Evolutionary conservation across 1,140 invertebrate species (phyloP), one percentile per base, ranked within the genome.

Genomic region (Drosophila murphyi): DNA sequence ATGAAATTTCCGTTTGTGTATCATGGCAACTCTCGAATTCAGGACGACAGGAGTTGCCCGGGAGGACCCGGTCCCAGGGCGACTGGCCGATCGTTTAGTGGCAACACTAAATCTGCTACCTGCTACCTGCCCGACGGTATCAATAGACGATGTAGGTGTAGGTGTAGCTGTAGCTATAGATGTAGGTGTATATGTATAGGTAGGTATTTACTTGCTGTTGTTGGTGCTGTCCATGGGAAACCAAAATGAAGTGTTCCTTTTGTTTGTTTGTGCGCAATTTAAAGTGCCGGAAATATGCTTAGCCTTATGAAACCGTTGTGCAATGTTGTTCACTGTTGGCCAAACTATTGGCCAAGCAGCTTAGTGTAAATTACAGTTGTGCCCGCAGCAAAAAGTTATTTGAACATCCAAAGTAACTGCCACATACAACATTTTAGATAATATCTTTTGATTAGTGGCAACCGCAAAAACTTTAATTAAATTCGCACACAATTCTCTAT

Each of bases 401-500:
- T 72, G 60, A 55, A 31, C 64, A 45, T 20, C 12, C 45, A 65
- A 64, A 65, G 62, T 65, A 71, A 59, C 72, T 71, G 56, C 56
- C 59, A 57, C 67, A 63, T 74, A 62, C 62, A 71, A 55, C 62
- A 76, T 79, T 74, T 60, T 59, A 88, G 83, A 87, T 87, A 88
- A 87, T 87, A 87, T 88, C 83, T 88, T 87, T 87, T 88, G 83
- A 87, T 87, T 87, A 87, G 83, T 87, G 83, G 83, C 80, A 87
- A 78, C 83, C 83, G 83, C 83, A 87, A 80, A 88, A 87, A 87
- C 83, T 87, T 87, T 87, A 87, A 87, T 87, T 87, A 87, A 87
- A 87, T 87, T 87, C 80, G 62, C 83, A 87, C 83, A 78, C 78
- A 86, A 72, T 80, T 75, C 80, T 75, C 73, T 56, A 47, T 60